Conservation (phyloP, 2,113 vertebrate species). For the Irena cyanogastra region DNA sequence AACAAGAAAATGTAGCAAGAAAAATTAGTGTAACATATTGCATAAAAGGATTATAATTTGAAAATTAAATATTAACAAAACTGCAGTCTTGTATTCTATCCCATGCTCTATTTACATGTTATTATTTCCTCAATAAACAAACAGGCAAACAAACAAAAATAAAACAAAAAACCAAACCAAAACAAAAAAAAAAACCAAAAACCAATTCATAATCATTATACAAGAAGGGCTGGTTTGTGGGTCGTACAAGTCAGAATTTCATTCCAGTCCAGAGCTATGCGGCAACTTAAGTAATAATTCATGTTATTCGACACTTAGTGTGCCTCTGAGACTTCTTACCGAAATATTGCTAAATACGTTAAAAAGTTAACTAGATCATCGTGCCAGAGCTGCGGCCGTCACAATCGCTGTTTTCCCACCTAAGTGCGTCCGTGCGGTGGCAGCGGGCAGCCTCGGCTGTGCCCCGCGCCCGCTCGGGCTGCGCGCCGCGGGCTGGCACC, state of each 20-base stretch:
- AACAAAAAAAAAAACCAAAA: neutral
- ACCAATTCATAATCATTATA: neutral
- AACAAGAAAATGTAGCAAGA: neutral
- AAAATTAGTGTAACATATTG: neutral
- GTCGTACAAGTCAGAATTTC: neutral
- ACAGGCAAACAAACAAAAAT: neutral
- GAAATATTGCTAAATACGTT: neutral
- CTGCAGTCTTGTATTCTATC: neutral
- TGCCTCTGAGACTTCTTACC: neutral
- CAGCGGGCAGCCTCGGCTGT: neutral
- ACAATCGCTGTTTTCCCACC: neutral
- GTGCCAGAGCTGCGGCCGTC: neutral
- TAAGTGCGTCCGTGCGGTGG: fast-evolving
- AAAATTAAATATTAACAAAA: neutral
- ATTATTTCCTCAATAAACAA: neutral
- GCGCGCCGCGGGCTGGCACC: neutral
- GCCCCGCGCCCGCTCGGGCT: neutral
- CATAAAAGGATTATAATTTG: neutral
- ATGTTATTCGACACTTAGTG: neutral
- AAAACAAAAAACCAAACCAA: neutral
- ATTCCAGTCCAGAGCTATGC: neutral
- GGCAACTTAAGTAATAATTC: neutral
- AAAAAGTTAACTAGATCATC: neutral
- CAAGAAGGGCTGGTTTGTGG: neutral
- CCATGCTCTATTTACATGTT: neutral